Evolutionary conservation across 2,113 vertebrate genomes (phyloP).

Genomic region (Ctenomys sociabilis): DNA sequence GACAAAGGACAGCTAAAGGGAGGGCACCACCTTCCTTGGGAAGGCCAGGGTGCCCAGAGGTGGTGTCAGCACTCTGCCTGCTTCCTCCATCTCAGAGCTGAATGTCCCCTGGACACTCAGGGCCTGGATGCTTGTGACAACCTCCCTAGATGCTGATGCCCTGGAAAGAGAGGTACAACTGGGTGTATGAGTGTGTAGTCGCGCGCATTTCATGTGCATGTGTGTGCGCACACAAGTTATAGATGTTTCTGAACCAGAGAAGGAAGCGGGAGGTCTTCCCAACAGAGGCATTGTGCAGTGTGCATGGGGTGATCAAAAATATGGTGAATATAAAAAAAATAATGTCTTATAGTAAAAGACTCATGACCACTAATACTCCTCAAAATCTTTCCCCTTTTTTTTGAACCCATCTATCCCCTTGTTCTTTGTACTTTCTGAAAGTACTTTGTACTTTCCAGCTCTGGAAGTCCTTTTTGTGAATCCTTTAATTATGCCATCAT

Average conservation of each 20-base stretch:
- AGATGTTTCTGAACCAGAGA: not conserved
- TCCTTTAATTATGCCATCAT: not conserved
- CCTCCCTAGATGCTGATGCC: not conserved
- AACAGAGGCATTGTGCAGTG: not conserved
- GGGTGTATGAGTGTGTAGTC: not conserved
- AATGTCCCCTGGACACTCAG: rapidly evolving
- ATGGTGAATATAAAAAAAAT: not conserved
- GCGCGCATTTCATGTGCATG: rapidly evolving
- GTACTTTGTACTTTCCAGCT: not conserved
- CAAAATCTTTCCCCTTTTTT: not conserved
- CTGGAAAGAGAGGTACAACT: rapidly evolving
- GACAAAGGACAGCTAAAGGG: not conserved
- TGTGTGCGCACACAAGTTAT: not conserved
- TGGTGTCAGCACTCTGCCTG: too few species aligned
- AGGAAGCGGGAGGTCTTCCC: not conserved
- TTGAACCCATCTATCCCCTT: not conserved
- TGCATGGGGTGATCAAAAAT: not conserved
- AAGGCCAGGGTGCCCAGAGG: not conserved
- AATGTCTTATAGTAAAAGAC: not conserved
- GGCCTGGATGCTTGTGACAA: not conserved
- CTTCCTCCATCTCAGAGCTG: not conserved
- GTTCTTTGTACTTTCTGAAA: not conserved
- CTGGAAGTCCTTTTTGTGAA: not conserved
- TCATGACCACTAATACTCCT: not conserved
- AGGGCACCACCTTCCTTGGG: not conserved